phyloP scores from a whole-genome alignment of 2,113 vertebrate species.

The Pterophyllum scalare region DNA sequence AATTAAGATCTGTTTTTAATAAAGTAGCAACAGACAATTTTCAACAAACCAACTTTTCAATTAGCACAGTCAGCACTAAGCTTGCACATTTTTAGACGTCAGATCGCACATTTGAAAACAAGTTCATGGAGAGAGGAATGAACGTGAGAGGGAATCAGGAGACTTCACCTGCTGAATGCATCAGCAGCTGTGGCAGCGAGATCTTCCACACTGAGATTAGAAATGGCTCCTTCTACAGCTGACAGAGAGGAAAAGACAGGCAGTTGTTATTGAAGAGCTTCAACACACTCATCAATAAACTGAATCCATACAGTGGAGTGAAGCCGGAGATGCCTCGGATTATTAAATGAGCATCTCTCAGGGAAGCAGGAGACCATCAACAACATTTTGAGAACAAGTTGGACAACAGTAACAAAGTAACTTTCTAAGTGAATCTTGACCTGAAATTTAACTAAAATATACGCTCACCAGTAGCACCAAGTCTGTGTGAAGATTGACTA shows the following conservation, averaged over 20 bases:
- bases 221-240: conserved; percentile 49
- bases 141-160: not conserved
- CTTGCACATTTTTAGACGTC: too few species aligned
- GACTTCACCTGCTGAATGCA: conserved; percentile 23
- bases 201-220: conserved; percentile 39
- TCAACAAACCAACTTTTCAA: not conserved
- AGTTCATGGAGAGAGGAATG: not conserved
- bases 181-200: not conserved
- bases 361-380: too few species aligned
- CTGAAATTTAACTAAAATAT: too few species aligned
- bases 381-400: too few species aligned
- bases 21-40: not conserved
- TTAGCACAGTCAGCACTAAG: not conserved
- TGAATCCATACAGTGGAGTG: too few species aligned
- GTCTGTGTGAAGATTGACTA: not conserved
- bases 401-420: not conserved
- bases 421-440: not conserved
- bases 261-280: not conserved
- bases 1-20: too few species aligned
- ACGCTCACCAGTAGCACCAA: too few species aligned
- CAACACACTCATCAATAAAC: not conserved
- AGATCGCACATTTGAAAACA: too few species aligned
- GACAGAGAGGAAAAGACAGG: not conserved
- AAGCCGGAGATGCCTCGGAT: too few species aligned
- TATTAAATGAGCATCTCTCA: not conserved